Evolutionary conservation across 2,797 vertebrate genomes (phyloP).

Genomic region (Caiman crocodilus): DNA sequence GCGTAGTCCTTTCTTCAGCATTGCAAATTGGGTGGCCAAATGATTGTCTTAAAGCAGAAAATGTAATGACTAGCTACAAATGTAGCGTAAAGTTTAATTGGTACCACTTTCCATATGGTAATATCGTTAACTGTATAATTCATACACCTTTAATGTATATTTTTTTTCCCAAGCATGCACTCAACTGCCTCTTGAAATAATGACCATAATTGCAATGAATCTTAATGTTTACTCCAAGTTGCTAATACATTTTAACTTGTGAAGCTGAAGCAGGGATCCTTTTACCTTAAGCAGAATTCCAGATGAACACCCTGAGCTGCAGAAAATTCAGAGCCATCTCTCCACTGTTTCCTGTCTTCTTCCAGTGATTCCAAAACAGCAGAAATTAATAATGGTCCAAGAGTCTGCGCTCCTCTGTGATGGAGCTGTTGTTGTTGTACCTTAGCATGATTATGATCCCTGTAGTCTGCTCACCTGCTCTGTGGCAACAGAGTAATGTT

Average conservation of each 20-base stretch:
- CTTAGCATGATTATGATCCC: not conserved
- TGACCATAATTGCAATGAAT: not conserved
- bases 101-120: conserved; percentile 37
- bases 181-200: not conserved
- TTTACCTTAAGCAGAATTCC: not conserved
- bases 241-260: not conserved
- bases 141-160: not conserved
- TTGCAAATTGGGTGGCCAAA: conserved; percentile 69
- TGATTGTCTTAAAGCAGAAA: conserved; percentile 54
- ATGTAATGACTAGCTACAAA: conserved; percentile 67
- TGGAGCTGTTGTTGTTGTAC: not conserved
- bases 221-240: not conserved
- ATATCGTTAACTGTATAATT: not conserved
- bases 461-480: not conserved
- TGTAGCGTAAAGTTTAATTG: conserved; percentile 64
- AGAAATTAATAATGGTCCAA: not conserved
- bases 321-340: not conserved
- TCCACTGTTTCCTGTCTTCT: not conserved
- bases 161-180: too few relatives aligned
- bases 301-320: not conserved
- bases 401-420: not conserved
- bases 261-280: not conserved
- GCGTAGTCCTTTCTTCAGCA: conserved; percentile 55
- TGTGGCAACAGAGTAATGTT: not conserved
- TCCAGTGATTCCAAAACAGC: not conserved